Conservation (phyloP, 2,888 invertebrate species). For the Urechis unicinctus region DNA sequence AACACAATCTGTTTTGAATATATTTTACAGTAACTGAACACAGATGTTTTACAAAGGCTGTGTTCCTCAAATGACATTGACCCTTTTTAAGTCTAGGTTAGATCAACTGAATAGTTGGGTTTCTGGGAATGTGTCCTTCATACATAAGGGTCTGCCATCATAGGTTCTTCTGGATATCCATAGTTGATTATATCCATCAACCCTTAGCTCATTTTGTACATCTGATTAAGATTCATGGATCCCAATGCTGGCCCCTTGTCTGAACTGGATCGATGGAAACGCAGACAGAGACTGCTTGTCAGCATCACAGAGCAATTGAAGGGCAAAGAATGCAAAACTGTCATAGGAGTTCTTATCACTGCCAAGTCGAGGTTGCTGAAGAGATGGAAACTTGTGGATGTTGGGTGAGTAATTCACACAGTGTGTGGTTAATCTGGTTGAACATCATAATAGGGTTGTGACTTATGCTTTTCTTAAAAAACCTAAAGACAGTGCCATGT, state of each 20-base stretch:
- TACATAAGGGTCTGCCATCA: too few species aligned
- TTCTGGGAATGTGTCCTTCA: too few species aligned
- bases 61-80: too few species aligned
- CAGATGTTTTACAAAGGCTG: too few species aligned
- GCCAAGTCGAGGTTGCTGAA: slow-evolving; percentile 48
- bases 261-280: slow-evolving; percentile 46
- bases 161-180: too few species aligned
- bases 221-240: slow-evolving; percentile 13
- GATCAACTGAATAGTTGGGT: too few species aligned
- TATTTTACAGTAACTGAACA: too few species aligned
- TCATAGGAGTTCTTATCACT: slow-evolving; percentile 47
- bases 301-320: slow-evolving; percentile 49
- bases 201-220: background rate
- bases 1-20: background rate
- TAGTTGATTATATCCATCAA: too few species aligned
- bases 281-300: slow-evolving; percentile 45
- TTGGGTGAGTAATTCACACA: slow-evolving; percentile 28
- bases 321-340: slow-evolving; percentile 48
- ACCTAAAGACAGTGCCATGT: too few species aligned
- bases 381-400: slow-evolving; percentile 49
- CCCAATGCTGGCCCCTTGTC: slow-evolving; percentile 43
- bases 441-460: too few species aligned
- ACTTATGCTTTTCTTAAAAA: too few species aligned
- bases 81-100: too few species aligned
- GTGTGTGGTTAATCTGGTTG: background rate